These are phyloP conservation scores for Mormoops blainvillei DNA, from an alignment of 2,113 vertebrate species.

Conservation along the genomic window DNA sequence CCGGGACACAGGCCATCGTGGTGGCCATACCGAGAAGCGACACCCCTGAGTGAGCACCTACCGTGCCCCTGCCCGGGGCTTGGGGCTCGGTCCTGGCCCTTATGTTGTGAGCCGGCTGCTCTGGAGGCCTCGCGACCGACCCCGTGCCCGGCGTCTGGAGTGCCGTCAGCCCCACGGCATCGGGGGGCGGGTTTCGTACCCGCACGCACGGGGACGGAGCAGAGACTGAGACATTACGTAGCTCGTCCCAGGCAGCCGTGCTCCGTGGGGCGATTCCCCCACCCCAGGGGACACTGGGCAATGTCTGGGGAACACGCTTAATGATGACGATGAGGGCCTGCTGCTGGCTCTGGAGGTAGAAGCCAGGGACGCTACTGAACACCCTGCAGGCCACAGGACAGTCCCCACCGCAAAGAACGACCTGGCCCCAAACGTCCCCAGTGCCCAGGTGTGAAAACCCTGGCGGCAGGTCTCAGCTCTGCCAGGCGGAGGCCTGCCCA, in stretches of 20 bases:
- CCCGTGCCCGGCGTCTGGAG: accelerated
- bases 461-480: not conserved
- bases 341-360: not conserved
- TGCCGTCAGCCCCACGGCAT: accelerated
- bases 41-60: accelerated
- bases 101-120: no score
- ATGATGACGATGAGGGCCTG: not conserved
- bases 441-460: not conserved
- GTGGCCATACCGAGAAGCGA: accelerated
- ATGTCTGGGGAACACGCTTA: not conserved
- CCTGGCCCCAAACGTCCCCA: not conserved
- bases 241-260: not conserved
- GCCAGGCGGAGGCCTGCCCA: accelerated
- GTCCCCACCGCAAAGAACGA: not conserved
- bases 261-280: accelerated
- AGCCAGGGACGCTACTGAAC: not conserved
- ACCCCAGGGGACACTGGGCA: not conserved
- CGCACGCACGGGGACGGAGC: not conserved
- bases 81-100: no score
- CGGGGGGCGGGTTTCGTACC: not conserved
- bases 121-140: accelerated
- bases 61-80: accelerated
- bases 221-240: not conserved
- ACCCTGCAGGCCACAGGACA: not conserved
- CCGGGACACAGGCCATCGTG: not conserved